Evolutionary conservation across 2,113 vertebrate species (phyloP), one percentile per base, ranked within the genome.

Genomic region (Erythrocercus mccallii): DNA sequence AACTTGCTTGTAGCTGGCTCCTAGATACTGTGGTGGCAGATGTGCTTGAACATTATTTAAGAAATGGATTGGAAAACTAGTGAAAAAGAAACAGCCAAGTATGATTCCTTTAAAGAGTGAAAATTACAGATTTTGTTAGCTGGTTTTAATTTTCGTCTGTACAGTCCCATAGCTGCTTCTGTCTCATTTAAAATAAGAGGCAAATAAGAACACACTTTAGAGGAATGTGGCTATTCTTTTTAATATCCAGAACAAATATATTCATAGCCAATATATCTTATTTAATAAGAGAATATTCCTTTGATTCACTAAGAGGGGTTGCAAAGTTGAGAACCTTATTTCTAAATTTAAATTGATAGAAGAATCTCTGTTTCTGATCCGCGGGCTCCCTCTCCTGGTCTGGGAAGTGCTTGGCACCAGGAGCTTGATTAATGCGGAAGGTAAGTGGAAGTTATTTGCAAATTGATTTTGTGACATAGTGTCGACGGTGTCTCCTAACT

Each of bases 311-410:
- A 28, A 62, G 65, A 42, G 6, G 3, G 1, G 3, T 51, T 88
- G 35, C 42, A 19, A 50, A 90, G 3, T 8, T 28, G 21, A 73
- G 24, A 11, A 40, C 35, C 4, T 0, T 10, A 5, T 47, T 38
- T 69, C 31, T 50, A 15, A 15, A 35, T 79, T 30, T 48, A 71
- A 81, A 72, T 12, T 19, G 38, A 19, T 22, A 35, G 15, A 37
- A 66, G 35, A 47, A 44, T 66, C 25, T 68, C 16, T 64, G 51
- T 84, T 91, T 83, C 78, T 86, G 81, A 90, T 97, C 72, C 78
- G 61, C 51, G 94, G 88, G 95, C 95, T 96, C 97, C 96, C 93
- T 95, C 97, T 97, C 8, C 83, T 96, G 97, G 97, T 45, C 10
- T 33, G 5, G 21, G 2, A 4, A 7, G 61, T 33, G 72, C 61